Conservation (phyloP, 2,797 vertebrate species). For the Okamejei kenojei region DNA sequence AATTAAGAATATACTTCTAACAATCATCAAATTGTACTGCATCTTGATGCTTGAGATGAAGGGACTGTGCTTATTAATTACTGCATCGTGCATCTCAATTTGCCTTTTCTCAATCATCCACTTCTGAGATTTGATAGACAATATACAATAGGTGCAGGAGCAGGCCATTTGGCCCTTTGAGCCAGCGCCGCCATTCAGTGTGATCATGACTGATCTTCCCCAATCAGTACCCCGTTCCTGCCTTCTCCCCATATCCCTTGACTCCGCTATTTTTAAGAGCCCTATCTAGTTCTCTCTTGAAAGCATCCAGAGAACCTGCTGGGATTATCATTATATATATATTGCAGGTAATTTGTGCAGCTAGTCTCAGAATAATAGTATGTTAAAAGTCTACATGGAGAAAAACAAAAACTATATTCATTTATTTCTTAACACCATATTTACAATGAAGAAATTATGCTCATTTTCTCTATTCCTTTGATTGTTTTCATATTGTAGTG, state of each 20-base stretch:
- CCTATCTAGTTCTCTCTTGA: too few relatives aligned
- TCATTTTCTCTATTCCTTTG: not conserved
- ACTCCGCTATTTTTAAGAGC: too few relatives aligned
- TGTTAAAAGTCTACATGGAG: not conserved
- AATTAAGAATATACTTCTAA: not conserved
- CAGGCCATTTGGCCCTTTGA: too few relatives aligned
- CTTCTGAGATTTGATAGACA: not conserved
- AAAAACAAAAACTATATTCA: not conserved
- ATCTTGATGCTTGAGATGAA: not conserved
- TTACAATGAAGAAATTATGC: not conserved
- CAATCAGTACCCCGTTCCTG: too few relatives aligned
- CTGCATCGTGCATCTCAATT: not conserved
- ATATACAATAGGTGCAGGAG: too few relatives aligned
- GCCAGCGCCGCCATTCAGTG: too few relatives aligned
- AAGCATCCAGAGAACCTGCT: too few relatives aligned
- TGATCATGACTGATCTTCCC: too few relatives aligned
- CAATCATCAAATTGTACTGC: not conserved
- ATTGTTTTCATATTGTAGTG: not conserved
- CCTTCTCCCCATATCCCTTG: too few relatives aligned
- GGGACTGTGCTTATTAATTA: not conserved
- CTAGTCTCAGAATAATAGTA: not conserved
- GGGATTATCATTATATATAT: too few relatives aligned
- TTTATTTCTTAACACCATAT: not conserved
- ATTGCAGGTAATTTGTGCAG: not conserved
- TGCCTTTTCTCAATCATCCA: not conserved